These are phyloP conservation scores for Halesus radiatus DNA, from an alignment of 1,140 invertebrate species.

Conservation along the genomic window DNA sequence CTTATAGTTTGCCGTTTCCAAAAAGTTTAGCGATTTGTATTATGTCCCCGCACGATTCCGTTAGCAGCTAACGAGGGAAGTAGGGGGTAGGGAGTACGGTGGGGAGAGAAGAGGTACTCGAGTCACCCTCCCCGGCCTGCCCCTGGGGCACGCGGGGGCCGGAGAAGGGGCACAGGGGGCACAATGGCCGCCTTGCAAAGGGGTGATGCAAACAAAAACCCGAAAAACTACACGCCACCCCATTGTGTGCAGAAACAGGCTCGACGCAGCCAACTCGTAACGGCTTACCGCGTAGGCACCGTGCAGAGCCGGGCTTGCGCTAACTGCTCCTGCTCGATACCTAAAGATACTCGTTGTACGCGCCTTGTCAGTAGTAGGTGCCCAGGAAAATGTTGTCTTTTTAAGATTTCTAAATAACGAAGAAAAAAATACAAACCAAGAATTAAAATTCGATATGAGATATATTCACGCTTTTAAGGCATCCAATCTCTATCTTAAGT, in stretches of 20 bases:
- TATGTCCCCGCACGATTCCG: conserved; percentile 23
- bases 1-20: no score
- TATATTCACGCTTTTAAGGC: no score
- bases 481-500: no score
- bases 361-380: no score
- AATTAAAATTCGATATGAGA: no score
- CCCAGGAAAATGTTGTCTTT: no score
- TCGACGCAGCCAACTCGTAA: conserved; percentile 4
- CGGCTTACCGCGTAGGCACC: no score
- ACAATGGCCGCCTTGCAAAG: conserved; percentile 23
- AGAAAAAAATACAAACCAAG: no score
- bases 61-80: background rate
- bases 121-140: background rate
- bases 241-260: conserved; percentile 38
- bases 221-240: conserved; percentile 21
- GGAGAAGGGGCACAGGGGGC: background rate
- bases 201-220: conserved; percentile 27
- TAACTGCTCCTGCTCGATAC: no score
- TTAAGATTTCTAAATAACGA: no score
- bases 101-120: background rate
- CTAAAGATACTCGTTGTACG: no score
- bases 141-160: background rate
- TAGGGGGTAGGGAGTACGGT: background rate
- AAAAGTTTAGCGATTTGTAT: background rate
- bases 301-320: no score